Evolutionary conservation across 2,113 vertebrate genomes (phyloP), one percentile per base, ranked within the genome.

Genomic region (Stigmatopora nigra): DNA sequence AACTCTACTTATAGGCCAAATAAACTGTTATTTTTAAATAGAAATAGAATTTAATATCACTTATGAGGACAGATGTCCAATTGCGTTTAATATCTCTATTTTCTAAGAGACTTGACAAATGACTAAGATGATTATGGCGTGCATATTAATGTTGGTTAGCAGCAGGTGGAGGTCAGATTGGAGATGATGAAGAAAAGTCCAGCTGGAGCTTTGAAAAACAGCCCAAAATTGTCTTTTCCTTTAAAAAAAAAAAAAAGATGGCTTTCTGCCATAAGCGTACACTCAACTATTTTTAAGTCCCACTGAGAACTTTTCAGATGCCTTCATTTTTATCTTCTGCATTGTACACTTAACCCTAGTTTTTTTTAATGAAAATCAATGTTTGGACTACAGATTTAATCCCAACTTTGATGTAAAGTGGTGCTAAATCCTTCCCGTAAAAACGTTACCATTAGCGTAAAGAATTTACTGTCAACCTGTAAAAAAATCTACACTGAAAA

Each of bases 181-280:
- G 45, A 38, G 65, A 60, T 3, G 63, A 64, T 17, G 64, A 25
- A 56, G 53, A 15, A 2, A 31, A 4, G 57, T 51, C 62, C 65
- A 71, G 74, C 57, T 76, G 65, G 65, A 57, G 31, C 41, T 20
- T 71, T 61, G 49, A 68, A 60, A 60, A 62, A 67, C 65, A 53
- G 53, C 10, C 20, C 55, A 15, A 60, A 68, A 25, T 31, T 11
- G 44, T n/a, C 68, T 60, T 59, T 59, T 52, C 15, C 65, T 52
- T 68, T 72, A 72, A 68, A 64, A 31, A 31, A 68, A 64, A 31
- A 31, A 31, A 31, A 31, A 64, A 73, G 55, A 59, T 48, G 15
- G 14, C 38, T 36, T 35, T 38, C 62, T 51, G 47, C 5, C 46
- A n/a, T 12, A 51, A 17, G 48, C 17, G 20, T 15, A 35, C 35